These are phyloP conservation scores for Melitaea athalia DNA, from an alignment of 2,888 invertebrate genomes.

Conservation along the genomic window DNA sequence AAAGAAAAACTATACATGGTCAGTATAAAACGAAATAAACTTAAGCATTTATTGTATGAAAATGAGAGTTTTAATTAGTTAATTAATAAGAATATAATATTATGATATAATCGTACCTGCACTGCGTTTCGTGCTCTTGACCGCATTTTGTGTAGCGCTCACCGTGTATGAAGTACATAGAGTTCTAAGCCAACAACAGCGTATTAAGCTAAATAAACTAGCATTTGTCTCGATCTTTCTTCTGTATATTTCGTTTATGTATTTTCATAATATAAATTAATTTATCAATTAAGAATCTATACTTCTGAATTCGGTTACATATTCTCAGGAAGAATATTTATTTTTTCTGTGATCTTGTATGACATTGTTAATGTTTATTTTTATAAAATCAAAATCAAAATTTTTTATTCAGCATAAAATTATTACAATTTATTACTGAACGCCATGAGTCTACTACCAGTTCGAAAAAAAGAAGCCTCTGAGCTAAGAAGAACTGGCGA, in stretches of 20 bases:
- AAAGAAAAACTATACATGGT: neutral
- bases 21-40: neutral
- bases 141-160: slow-evolving; percentile 9
- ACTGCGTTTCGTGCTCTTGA: slow-evolving; percentile 4
- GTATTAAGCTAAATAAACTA: neutral
- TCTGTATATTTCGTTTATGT: neutral
- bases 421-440: too few relatives aligned
- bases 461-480: too few relatives aligned
- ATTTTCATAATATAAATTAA: neutral
- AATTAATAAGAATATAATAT: slow-evolving; percentile 3
- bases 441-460: too few relatives aligned
- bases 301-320: too few relatives aligned
- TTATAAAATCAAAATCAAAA: too few relatives aligned
- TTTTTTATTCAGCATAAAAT: too few relatives aligned
- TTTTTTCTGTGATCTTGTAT: too few relatives aligned
- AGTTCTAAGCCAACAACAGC: neutral
- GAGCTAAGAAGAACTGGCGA: too few relatives aligned
- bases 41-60: neutral
- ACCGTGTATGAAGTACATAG: neutral
- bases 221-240: neutral
- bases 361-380: too few relatives aligned
- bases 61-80: neutral
- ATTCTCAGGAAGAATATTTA: too few relatives aligned
- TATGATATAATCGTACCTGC: neutral
- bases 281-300: too few relatives aligned